phyloP scores from a whole-genome alignment of 2,797 vertebrate species.

The Oreortyx pictus region DNA sequence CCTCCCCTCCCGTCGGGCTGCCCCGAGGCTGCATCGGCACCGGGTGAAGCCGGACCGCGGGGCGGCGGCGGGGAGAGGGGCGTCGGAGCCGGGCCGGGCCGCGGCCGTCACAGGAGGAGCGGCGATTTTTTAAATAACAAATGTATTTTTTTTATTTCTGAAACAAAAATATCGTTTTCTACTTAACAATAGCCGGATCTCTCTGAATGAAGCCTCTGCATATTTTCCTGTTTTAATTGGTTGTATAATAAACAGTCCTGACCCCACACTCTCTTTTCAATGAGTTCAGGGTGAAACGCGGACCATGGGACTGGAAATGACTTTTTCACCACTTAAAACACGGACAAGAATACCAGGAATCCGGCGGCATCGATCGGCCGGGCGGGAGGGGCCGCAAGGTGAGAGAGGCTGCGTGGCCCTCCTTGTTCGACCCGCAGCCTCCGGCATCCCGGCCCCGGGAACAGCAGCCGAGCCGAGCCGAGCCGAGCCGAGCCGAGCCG shows the following conservation, averaged over 20 bases:
- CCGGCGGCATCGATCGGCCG: slow-evolving; percentile 75
- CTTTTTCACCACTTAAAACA: slow-evolving; percentile 84
- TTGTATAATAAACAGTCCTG: slow-evolving; percentile 90
- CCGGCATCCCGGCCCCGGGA: neutral
- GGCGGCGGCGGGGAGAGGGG: neutral
- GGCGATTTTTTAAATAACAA: slow-evolving; percentile 67
- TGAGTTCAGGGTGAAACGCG: slow-evolving; percentile 82
- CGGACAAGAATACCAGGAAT: slow-evolving; percentile 82
- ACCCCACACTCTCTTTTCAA: slow-evolving; percentile 87
- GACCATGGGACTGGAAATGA: slow-evolving; percentile 84
- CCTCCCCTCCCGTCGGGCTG: neutral
- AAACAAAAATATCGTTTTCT: slow-evolving; percentile 82
- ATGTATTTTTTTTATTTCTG: slow-evolving; percentile 78
- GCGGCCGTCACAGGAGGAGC: neutral
- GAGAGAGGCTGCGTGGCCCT: slow-evolving; percentile 36
- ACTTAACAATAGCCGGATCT: slow-evolving; percentile 93
- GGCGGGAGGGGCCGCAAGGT: slow-evolving; percentile 72
- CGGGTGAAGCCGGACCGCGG: too few relatives aligned
- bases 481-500: neutral
- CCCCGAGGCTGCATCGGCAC: neutral
- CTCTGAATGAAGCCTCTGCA: slow-evolving; percentile 88
- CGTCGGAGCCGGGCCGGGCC: neutral
- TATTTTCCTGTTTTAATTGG: slow-evolving; percentile 92
- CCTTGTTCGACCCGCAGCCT: neutral
- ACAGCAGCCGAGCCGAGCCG: neutral